phyloP scores from a whole-genome alignment of 2,797 vertebrate species.

The Hyperoplus lanceolatus region DNA sequence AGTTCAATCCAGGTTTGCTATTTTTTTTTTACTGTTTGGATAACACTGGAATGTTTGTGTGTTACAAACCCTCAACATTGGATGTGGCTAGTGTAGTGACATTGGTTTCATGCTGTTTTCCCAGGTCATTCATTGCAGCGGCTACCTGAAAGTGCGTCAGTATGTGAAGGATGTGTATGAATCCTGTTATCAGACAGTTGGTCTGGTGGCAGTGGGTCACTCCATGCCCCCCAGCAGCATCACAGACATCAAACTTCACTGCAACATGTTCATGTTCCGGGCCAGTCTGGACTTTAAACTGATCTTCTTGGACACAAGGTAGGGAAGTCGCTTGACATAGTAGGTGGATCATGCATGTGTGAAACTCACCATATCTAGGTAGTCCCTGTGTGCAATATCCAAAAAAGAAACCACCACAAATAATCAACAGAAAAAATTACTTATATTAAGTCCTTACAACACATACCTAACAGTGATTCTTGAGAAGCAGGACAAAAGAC shows the following conservation, averaged over 20 bases:
- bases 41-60: background rate
- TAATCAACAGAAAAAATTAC: background rate
- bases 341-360: constrained; percentile 8
- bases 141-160: constrained; percentile 94
- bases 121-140: constrained; percentile 98
- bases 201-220: constrained; percentile 94
- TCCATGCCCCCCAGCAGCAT: constrained; percentile 94
- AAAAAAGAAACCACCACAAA: background rate
- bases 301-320: constrained; percentile 97
- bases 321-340: constrained; percentile 34
- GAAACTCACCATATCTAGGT: background rate
- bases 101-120: background rate
- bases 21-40: background rate
- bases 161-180: constrained; percentile 93
- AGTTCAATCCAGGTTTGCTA: background rate
- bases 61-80: background rate
- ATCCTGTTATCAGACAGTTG: constrained; percentile 93
- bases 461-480: background rate
- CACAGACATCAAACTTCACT: constrained; percentile 96
- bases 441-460: background rate
- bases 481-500: no score
- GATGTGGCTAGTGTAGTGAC: background rate
- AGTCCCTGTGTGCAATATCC: background rate
- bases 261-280: constrained; percentile 98
- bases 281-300: constrained; percentile 96